Evolutionary conservation across 2,113 vertebrate species (phyloP).

Genomic region (Sitta europaea): DNA sequence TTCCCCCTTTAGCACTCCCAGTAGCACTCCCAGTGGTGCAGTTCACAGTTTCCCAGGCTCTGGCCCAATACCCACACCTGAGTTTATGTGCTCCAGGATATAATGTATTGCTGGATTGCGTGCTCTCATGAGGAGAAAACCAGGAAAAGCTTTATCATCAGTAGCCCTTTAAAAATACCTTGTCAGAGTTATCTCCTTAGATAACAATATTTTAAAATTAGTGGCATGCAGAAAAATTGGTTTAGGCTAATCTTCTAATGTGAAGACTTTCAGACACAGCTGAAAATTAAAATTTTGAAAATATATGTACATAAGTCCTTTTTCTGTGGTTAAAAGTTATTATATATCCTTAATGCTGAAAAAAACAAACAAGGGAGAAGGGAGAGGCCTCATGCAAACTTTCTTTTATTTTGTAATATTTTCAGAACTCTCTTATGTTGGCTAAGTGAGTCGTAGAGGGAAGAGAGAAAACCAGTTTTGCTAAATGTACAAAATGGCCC

Average conservation of each 20-base stretch:
- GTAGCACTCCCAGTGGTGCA: not conserved
- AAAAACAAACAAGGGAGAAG: not conserved
- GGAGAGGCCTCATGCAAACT: rapidly evolving
- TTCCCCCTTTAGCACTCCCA: not conserved
- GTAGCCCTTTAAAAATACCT: not conserved
- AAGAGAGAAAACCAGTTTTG: not conserved
- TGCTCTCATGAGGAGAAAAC: not conserved
- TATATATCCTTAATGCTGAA: not conserved
- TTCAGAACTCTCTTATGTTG: not conserved
- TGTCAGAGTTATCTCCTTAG: not conserved
- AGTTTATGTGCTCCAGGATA: not conserved
- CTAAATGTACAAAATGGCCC: not conserved
- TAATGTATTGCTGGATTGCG: not conserved
- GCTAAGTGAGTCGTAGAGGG: rapidly evolving
- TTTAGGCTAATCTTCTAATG: not conserved
- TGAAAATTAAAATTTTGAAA: not conserved
- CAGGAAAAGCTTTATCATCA: not conserved
- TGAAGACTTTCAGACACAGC: not conserved
- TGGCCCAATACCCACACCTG: not conserved
- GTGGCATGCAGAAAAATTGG: not conserved
- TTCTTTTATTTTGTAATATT: not conserved
- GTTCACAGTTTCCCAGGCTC: not conserved
- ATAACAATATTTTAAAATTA: not conserved
- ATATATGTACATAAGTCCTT: not conserved
- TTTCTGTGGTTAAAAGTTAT: not conserved